phyloP scores from a whole-genome alignment of 35 echinoderm and acorn worm species.

The Heliocidaris tuberculata region DNA sequence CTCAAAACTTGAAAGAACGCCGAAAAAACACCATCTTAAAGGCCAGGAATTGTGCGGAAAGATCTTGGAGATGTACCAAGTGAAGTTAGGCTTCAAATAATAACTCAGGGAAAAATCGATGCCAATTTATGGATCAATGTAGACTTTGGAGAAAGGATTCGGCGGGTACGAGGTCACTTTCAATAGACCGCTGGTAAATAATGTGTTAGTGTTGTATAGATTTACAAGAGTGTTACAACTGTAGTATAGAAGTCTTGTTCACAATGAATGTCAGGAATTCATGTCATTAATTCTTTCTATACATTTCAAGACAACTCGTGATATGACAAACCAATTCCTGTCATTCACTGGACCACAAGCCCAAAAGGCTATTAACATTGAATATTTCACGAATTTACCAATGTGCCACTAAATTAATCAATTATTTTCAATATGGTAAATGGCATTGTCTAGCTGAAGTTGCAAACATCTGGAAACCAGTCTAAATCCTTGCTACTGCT shows the following conservation, averaged over 20 bases:
- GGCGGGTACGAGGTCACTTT: not conserved
- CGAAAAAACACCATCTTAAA: not conserved
- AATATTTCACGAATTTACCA: no score
- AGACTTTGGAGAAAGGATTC: not conserved
- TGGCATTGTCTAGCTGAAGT: no score
- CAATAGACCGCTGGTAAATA: not conserved
- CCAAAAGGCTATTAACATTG: not conserved
- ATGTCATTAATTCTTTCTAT: not conserved
- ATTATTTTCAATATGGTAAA: no score
- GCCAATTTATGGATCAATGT: not conserved
- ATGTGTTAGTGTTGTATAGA: not conserved
- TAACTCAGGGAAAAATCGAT: not conserved
- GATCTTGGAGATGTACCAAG: not conserved
- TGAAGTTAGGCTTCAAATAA: not conserved
- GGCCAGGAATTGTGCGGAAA: not conserved
- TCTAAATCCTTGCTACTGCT: no score
- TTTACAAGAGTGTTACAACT: not conserved
- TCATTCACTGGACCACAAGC: not conserved
- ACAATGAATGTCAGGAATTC: not conserved
- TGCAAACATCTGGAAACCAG: no score
- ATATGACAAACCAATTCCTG: not conserved
- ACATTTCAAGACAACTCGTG: not conserved
- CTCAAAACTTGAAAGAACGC: not conserved
- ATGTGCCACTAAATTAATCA: no score
- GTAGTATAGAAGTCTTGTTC: not conserved